Evolutionary conservation across 2,888 invertebrate species (phyloP).

Genomic region (Clusia tigrina): DNA sequence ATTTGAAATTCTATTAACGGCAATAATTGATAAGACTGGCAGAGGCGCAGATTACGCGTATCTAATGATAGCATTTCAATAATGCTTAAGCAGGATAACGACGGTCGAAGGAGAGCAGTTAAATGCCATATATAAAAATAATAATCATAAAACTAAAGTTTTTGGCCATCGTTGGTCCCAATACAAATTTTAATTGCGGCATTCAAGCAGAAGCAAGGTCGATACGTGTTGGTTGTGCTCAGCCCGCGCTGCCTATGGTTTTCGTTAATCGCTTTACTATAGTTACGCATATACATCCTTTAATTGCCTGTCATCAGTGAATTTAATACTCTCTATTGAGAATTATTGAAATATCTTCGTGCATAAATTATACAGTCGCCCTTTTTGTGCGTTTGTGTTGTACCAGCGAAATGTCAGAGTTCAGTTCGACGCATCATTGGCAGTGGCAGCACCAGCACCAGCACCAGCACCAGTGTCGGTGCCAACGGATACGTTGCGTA

Average conservation of each 20-base stretch:
- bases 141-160: background rate
- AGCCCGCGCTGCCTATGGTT: background rate
- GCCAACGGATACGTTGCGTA: background rate
- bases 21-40: slow-evolving; percentile 20
- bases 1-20: slow-evolving; percentile 20
- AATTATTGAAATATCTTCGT: slow-evolving; percentile 18
- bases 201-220: background rate
- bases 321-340: slow-evolving; percentile 14
- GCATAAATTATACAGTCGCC: slow-evolving; percentile 14
- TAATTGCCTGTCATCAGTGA: slow-evolving; percentile 19
- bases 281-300: background rate
- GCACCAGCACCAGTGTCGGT: background rate
- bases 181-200: background rate
- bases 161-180: background rate
- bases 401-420: slow-evolving; percentile 15
- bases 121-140: background rate
- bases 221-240: too few species aligned
- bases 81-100: background rate
- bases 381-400: background rate
- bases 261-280: background rate
- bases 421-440: background rate
- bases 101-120: background rate
- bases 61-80: background rate
- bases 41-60: background rate
- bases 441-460: background rate